Base-by-base conservation (phyloP, 2,113 vertebrate genomes). In the Anolis sagrei region DNA sequence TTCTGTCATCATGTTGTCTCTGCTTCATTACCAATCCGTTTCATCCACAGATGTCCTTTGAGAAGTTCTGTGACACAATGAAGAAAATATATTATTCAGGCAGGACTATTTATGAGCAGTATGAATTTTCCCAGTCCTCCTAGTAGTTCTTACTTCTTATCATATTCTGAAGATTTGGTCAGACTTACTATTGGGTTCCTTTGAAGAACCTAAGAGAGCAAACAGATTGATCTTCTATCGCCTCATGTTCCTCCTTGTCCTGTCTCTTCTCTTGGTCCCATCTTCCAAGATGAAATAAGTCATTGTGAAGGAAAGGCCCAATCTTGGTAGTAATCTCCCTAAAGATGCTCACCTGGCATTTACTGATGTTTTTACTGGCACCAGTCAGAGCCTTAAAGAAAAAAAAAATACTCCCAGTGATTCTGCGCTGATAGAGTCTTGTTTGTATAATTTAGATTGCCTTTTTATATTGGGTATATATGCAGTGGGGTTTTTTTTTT, bases 31-130 rank as follows among this genome's bases (percentile, higher is more conserved):
- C 48, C 78, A 68, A 75, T 87, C 84, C 54, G 89, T 32, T 0
- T 93, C 93, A 83, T 90, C 92, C 69, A 84, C 84, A 87, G 66
- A 9, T 91, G 94, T 91, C 84, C 89, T 79, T 76, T 93, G 93
- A 90, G 89, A 77, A 90, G 75, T 84, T 81, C 92, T 92, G 85
- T 91, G 83, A 82, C 85, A 88, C 78, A 92, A 86, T 88, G 82
- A 68, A 90, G 13, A 84, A 91, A 90, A 81, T 44, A 44, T 44
- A 4, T 2, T 44, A 44, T 13, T 36, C 13, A 85, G 5, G 7
- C 27, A n/a, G 34, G 13, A 5, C 34, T 44, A n/a, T 58, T 48
- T n/a, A 7, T 85, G 72, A 78, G 27, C 36, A 72, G 18, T 79
- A 7, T 29, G 68, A 58, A 1, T 32, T 66, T 74, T 64, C 10